Conservation (phyloP, 2,797 vertebrate species). For the Fistularia commersonii region DNA sequence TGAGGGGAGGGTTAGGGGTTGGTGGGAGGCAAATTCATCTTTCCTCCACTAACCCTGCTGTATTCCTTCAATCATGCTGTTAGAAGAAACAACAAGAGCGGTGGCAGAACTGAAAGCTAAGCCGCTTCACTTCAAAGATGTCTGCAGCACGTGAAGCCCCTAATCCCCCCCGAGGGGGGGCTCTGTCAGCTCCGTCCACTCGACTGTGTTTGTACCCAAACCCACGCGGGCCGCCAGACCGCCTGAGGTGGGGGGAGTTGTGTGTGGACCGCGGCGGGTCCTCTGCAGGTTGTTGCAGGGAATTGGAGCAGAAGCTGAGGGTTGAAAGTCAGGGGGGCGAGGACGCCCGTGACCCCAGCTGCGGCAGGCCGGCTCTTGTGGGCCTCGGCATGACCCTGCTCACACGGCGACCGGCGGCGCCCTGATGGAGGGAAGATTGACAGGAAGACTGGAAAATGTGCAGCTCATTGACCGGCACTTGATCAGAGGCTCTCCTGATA, state of each 20-base stretch:
- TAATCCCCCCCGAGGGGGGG: too few relatives aligned
- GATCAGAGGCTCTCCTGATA: too few relatives aligned
- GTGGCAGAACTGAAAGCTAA: conserved; percentile 44
- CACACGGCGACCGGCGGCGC: conserved; percentile 4
- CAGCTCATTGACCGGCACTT: background rate
- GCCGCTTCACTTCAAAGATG: conserved; percentile 49
- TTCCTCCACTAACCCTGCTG: too few relatives aligned
- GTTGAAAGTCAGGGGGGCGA: conserved; percentile 59
- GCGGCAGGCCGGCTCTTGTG: conserved; percentile 40
- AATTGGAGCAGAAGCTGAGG: conserved; percentile 33
- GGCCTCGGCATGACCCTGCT: conserved; percentile 49
- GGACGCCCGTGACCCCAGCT: conserved; percentile 57
- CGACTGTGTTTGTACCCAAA: conserved; percentile 63
- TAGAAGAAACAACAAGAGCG: conserved; percentile 45
- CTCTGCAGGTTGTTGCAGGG: conserved; percentile 59
- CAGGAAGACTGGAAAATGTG: background rate
- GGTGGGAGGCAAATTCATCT: too few relatives aligned
- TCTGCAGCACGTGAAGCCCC: conserved; percentile 15
- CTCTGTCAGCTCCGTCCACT: too few relatives aligned
- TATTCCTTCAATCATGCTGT: background rate
- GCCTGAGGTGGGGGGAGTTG: conserved; percentile 15
- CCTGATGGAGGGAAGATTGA: background rate
- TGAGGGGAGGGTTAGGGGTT: too few relatives aligned
- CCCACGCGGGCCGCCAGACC: conserved; percentile 36
- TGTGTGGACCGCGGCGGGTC: conserved; percentile 31